Percentiles rank a stretch among this genome's conserved stretches.
These are phyloP conservation scores for Bryconaethiops microstoma DNA, from an alignment of 2,797 vertebrate species.

Conservation along the genomic window DNA sequence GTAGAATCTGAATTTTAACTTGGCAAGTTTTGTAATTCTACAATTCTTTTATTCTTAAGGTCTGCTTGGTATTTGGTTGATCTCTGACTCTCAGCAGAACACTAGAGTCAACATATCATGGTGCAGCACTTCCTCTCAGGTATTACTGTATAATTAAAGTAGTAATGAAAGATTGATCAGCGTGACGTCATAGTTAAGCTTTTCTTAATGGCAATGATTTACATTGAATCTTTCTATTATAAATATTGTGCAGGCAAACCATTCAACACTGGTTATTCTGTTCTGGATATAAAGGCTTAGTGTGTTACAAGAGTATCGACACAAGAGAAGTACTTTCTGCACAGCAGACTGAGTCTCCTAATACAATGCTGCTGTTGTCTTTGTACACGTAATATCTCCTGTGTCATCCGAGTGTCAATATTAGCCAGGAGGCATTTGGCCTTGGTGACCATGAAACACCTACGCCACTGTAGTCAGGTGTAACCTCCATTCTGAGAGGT, in stretches of 20 bases:
- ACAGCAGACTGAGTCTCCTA: neutral
- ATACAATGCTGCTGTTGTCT: constrained; percentile 42
- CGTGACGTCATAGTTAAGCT: neutral
- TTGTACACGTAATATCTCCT: constrained; percentile 39
- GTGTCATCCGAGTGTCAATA: constrained; percentile 55
- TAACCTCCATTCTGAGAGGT: constrained; percentile 6
- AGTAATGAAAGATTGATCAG: neutral
- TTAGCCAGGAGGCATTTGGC: constrained; percentile 48
- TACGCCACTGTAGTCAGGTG: constrained; percentile 25
- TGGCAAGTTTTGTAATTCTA: too few relatives aligned
- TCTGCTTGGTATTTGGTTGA: too few relatives aligned
- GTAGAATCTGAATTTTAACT: too few relatives aligned
- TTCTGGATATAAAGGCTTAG: constrained; percentile 9
- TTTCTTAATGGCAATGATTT: constrained; percentile 2
- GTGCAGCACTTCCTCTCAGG: neutral
- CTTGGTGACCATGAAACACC: constrained; percentile 44
- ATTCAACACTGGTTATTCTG: constrained; percentile 12
- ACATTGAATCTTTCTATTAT: constrained; percentile 1
- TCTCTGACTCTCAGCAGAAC: too few relatives aligned
- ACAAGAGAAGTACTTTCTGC: constrained; percentile 6
- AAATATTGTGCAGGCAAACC: constrained; percentile 15
- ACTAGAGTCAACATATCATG: neutral
- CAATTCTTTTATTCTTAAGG: too few relatives aligned
- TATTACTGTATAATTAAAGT: neutral
- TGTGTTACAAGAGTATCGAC: constrained; percentile 35